These are phyloP conservation scores for Cylindroiulus punctatus DNA, from an alignment of 2,888 invertebrate species.

Conservation along the genomic window DNA sequence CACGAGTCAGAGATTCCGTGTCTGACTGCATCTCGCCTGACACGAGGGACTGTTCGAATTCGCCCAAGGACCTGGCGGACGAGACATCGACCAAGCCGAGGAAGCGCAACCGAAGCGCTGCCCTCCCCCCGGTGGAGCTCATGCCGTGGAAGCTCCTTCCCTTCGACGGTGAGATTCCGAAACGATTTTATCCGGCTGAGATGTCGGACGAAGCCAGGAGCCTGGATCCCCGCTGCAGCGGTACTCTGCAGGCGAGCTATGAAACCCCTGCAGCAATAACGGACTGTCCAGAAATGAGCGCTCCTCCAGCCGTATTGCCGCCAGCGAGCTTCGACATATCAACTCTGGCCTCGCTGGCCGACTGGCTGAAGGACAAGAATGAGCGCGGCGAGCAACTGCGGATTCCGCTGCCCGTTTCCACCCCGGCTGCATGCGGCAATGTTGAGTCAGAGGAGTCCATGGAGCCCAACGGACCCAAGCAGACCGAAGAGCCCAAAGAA, in stretches of 20 bases:
- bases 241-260: neutral
- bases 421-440: neutral
- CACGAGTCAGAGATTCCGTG: neutral
- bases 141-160: constrained; percentile 11
- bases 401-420: neutral
- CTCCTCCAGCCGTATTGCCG: too few species aligned
- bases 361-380: neutral
- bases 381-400: neutral
- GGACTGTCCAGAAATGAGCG: neutral
- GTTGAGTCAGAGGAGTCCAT: neutral
- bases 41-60: neutral
- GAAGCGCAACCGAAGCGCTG: neutral
- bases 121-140: neutral
- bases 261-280: neutral
- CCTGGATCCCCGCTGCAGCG: neutral
- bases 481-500: too few species aligned
- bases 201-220: neutral
- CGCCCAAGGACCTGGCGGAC: neutral
- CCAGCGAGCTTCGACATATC: neutral
- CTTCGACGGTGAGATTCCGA: neutral
- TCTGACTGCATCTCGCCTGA: neutral
- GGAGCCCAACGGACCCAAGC: neutral
- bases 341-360: neutral
- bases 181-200: neutral
- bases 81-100: neutral